Conservation (phyloP, 2,113 vertebrate genomes). For the Pterophyllum scalare region DNA sequence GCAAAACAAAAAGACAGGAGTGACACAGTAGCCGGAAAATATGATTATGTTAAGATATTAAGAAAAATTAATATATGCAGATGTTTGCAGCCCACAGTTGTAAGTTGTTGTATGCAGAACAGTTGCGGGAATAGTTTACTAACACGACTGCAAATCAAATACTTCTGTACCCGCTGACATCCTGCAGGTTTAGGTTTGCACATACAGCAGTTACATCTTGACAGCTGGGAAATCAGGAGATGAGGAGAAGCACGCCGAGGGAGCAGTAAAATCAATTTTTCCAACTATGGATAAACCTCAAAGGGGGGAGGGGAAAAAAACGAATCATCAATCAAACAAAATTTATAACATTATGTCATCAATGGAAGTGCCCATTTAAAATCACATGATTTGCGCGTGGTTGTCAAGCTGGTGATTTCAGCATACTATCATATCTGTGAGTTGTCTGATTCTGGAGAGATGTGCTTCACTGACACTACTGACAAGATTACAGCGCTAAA, state of each 20-base stretch:
- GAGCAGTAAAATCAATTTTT: not conserved
- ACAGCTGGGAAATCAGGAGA: constrained; percentile 1
- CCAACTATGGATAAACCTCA: not conserved
- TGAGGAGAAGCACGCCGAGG: not conserved
- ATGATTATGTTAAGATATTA: not conserved
- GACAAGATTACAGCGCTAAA: not conserved
- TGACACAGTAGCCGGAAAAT: fast-evolving
- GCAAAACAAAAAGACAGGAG: not conserved
- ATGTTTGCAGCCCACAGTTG: not conserved
- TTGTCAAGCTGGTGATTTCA: not conserved
- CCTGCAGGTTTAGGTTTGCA: not conserved
- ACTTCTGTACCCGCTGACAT: not conserved
- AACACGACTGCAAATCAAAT: not conserved
- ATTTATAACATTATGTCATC: not conserved
- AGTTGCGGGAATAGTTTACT: not conserved
- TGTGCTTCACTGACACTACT: not conserved
- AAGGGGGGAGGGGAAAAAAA: not conserved
- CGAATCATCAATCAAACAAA: not conserved
- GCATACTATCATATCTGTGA: not conserved
- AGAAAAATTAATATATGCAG: not conserved
- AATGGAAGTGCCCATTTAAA: not conserved
- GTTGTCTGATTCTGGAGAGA: not conserved
- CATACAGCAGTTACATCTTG: not conserved
- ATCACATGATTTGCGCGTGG: not conserved
- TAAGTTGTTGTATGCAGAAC: not conserved